Conservation (phyloP, 2,888 invertebrate genomes). For the Latheticus oryzae region DNA sequence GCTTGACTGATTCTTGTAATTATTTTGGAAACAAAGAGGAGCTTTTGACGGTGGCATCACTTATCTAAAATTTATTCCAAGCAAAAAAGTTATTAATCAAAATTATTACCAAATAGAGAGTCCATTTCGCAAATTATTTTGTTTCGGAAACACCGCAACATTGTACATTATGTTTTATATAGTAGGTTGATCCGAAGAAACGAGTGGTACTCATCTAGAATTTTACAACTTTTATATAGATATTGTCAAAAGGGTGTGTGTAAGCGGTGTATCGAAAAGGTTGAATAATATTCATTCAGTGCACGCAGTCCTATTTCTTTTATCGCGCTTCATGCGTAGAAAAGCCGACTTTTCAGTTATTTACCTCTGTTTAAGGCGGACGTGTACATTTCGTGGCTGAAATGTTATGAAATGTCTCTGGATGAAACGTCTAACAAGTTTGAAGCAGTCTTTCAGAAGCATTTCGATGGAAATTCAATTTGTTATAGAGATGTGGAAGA, state of each 20-base stretch:
- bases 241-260: slow-evolving; percentile 50
- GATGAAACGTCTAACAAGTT: slow-evolving; percentile 48
- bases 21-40: slow-evolving; percentile 28
- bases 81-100: too few species aligned
- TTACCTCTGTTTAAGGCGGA: slow-evolving; percentile 52
- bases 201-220: slow-evolving; percentile 48
- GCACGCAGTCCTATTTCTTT: slow-evolving; percentile 54
- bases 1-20: slow-evolving; percentile 38
- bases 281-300: slow-evolving; percentile 52
- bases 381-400: slow-evolving; percentile 47
- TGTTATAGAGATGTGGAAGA: slow-evolving; percentile 22
- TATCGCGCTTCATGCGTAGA: slow-evolving; percentile 54
- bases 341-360: slow-evolving; percentile 54
- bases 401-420: slow-evolving; percentile 47
- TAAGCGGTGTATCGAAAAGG: slow-evolving; percentile 52
- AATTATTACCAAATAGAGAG: too few species aligned
- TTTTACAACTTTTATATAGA: slow-evolving; percentile 54
- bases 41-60: too few species aligned
- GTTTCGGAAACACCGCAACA: slow-evolving; percentile 1
- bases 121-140: slow-evolving; percentile 10
- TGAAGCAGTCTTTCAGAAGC: slow-evolving; percentile 29
- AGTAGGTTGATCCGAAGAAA: slow-evolving; percentile 18
- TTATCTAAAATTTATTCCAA: too few species aligned
- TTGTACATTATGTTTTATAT: slow-evolving; percentile 31
- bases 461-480: slow-evolving; percentile 37